Evolutionary conservation across 2,797 vertebrate genomes (phyloP).

Genomic region (Capromys pilorides): DNA sequence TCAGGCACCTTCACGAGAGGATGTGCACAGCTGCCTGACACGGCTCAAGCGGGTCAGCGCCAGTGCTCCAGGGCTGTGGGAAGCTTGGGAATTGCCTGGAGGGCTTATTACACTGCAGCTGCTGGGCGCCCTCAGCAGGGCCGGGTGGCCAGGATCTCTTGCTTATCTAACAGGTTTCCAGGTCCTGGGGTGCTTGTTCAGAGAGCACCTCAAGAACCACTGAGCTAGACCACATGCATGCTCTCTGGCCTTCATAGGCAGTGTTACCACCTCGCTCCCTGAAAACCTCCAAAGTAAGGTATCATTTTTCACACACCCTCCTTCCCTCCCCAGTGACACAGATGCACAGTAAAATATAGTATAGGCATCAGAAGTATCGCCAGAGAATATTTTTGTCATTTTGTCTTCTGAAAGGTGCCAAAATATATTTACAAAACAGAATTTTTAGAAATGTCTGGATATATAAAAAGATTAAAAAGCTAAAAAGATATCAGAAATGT

Average conservation of each 20-base stretch:
- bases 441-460: constrained; percentile 2
- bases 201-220: neutral
- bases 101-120: neutral
- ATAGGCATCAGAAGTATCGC: neutral
- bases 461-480: neutral
- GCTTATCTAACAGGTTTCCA: neutral
- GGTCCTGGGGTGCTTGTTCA: neutral
- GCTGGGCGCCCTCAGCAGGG: neutral
- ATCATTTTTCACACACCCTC: neutral
- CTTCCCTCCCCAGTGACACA: neutral
- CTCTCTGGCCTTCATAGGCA: neutral
- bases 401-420: neutral
- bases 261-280: too few relatives aligned
- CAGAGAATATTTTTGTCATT: neutral
- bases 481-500: constrained; percentile 9
- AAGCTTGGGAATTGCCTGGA: neutral
- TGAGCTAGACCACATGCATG: neutral
- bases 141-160: neutral
- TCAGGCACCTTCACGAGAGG: neutral
- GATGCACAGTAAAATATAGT: constrained; percentile 5
- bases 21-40: neutral
- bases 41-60: neutral
- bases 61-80: neutral
- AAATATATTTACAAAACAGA: constrained; percentile 18
- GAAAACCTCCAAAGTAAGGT: neutral